Evolutionary conservation across 2,888 invertebrate species (phyloP).

Genomic region (Drosophila paranaensis): DNA sequence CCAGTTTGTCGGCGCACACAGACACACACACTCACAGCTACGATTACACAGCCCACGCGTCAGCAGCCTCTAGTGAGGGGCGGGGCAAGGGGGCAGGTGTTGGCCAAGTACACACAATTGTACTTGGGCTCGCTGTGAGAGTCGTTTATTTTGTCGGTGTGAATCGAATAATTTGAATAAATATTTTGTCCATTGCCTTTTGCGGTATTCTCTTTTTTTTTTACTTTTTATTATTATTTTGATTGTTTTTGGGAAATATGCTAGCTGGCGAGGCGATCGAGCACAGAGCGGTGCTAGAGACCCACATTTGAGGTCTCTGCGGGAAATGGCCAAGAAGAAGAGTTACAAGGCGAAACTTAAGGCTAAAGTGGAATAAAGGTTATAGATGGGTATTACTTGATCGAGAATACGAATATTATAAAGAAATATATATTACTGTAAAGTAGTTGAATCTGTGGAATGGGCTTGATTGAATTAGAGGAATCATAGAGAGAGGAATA

Average conservation of each 20-base stretch:
- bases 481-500: neutral
- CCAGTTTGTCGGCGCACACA: conserved; percentile 53
- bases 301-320: conserved; percentile 29
- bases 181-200: conserved; percentile 79
- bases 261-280: conserved; percentile 26
- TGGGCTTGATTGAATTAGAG: too few species aligned
- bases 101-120: conserved; percentile 49
- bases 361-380: neutral
- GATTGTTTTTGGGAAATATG: conserved; percentile 50
- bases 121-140: conserved; percentile 19
- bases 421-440: too few species aligned
- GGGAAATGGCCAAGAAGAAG: neutral
- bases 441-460: too few species aligned
- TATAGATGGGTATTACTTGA: neutral
- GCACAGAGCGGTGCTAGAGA: conserved; percentile 28
- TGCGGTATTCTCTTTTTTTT: conserved; percentile 61
- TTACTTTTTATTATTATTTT: conserved; percentile 13
- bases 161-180: conserved; percentile 74
- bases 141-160: conserved; percentile 50
- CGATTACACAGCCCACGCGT: conserved; percentile 78
- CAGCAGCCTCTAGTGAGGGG: conserved; percentile 36
- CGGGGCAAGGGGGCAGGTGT: conserved; percentile 27
- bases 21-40: conserved; percentile 38
- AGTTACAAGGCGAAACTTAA: neutral
- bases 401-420: neutral